Evolutionary conservation across 2,113 vertebrate genomes (phyloP).

Genomic region (Natator depressus): DNA sequence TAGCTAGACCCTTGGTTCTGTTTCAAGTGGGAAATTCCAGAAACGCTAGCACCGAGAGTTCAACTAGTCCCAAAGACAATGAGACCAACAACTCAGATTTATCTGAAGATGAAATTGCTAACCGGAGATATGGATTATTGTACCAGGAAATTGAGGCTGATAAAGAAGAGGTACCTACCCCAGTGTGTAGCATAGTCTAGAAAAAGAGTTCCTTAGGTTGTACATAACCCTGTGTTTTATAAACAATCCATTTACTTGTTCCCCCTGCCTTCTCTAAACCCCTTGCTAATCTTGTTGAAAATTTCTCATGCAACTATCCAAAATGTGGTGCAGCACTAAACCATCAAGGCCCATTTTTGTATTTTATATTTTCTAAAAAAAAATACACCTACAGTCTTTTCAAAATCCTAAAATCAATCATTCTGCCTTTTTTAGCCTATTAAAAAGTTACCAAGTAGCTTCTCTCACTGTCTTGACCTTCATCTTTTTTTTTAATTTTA

Average conservation of each 20-base stretch:
- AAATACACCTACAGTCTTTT: not conserved
- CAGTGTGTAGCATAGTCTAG: constrained; percentile 84
- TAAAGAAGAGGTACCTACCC: constrained; percentile 93
- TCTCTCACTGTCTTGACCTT: constrained; percentile 39
- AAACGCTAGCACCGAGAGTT: constrained; percentile 77
- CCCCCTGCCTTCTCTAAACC: constrained; percentile 37
- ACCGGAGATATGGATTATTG: constrained; percentile 94
- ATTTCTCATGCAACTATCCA: constrained; percentile 46
- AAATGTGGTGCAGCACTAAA: constrained; percentile 32
- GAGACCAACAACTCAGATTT: constrained; percentile 93
- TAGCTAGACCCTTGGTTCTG: constrained; percentile 61
- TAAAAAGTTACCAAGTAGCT: constrained; percentile 43
- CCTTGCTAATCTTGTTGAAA: constrained; percentile 40
- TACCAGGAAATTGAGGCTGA: constrained; percentile 94
- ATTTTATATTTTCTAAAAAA: not conserved
- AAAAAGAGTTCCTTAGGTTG: constrained; percentile 78
- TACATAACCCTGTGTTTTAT: constrained; percentile 74
- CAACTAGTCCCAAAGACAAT: constrained; percentile 85
- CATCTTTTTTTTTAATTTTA: constrained; percentile 12
- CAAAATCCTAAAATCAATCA: not conserved
- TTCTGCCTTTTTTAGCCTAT: constrained; percentile 67
- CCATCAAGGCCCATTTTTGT: constrained; percentile 44
- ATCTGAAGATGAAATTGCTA: constrained; percentile 97
- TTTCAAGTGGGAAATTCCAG: constrained; percentile 72
- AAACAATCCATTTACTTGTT: constrained; percentile 60